A percentile compares a stretch with the other conserved stretches of the same genome.
These are phyloP conservation scores for Epistrophella euchroma DNA, from an alignment of 2,888 invertebrate species.

Conservation along the genomic window DNA sequence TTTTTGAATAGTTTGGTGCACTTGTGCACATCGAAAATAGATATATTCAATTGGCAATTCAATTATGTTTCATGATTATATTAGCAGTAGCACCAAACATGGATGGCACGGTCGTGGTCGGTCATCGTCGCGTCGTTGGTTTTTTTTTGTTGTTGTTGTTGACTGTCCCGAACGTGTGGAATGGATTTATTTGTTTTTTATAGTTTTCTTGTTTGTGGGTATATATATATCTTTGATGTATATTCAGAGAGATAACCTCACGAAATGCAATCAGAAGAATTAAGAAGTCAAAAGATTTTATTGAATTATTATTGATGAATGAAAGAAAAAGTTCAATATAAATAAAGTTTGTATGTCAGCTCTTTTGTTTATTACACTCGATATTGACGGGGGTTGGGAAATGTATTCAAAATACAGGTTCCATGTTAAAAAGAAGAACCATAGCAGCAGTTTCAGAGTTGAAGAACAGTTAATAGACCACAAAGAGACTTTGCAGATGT, in stretches of 20 bases:
- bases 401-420: slow-evolving; percentile 34
- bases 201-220: no score
- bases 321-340: neutral
- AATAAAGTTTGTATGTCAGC: slow-evolving; percentile 37
- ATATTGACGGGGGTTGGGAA: slow-evolving; percentile 5
- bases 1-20: slow-evolving; percentile 40
- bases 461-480: slow-evolving; percentile 51
- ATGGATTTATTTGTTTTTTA: slow-evolving; percentile 63
- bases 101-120: slow-evolving; percentile 49
- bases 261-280: slow-evolving; percentile 59
- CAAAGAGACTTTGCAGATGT: slow-evolving; percentile 30
- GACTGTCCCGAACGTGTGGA: slow-evolving; percentile 19
- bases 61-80: slow-evolving; percentile 70
- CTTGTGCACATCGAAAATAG: slow-evolving; percentile 61
- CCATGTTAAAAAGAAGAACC: slow-evolving; percentile 35
- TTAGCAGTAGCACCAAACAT: slow-evolving; percentile 68
- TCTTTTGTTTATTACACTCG: slow-evolving; percentile 56
- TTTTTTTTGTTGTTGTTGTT: slow-evolving; percentile 21
- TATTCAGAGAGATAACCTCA: slow-evolving; percentile 43
- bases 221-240: neutral
- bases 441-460: slow-evolving; percentile 13
- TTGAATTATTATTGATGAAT: slow-evolving; percentile 11
- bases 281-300: slow-evolving; percentile 31
- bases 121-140: slow-evolving; percentile 3
- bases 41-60: slow-evolving; percentile 74